Conservation (phyloP, 2,888 invertebrate species). For the Drosophila acutilabella region DNA sequence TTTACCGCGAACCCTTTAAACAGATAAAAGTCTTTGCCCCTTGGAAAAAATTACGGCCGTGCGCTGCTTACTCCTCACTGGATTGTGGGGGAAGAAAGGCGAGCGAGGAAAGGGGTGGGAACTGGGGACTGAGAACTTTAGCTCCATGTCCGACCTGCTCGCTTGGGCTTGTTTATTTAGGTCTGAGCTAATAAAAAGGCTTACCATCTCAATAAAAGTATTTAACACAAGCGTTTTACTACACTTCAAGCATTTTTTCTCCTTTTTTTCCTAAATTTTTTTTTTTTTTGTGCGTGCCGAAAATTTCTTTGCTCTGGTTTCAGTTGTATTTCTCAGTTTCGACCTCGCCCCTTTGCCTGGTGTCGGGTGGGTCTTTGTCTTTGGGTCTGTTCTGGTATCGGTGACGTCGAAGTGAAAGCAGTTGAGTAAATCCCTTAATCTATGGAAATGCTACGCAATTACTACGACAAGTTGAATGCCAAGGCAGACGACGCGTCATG, state of each 20-base stretch:
- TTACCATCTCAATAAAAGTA: slow-evolving; percentile 85
- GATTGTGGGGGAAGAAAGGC: background rate
- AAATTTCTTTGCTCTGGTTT: slow-evolving; percentile 59
- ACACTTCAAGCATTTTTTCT: slow-evolving; percentile 75
- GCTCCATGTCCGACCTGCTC: slow-evolving; percentile 51
- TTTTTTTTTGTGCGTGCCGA: slow-evolving; percentile 46
- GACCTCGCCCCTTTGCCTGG: slow-evolving; percentile 12
- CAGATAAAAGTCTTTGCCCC: slow-evolving; percentile 62
- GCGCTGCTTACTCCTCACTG: background rate
- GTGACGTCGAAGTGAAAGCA: slow-evolving; percentile 61
- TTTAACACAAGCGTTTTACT: slow-evolving; percentile 84
- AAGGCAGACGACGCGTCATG: slow-evolving; percentile 58
- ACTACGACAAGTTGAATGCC: slow-evolving; percentile 77
- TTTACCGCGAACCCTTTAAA: slow-evolving; percentile 52
- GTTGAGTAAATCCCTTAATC: slow-evolving; percentile 83
- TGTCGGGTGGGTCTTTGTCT: slow-evolving; percentile 37
- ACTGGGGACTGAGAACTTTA: background rate
- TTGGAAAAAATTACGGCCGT: background rate
- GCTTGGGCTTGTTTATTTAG: slow-evolving; percentile 74
- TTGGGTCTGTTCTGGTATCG: slow-evolving; percentile 53
- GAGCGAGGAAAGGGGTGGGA: no score
- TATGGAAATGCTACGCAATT: slow-evolving; percentile 84
- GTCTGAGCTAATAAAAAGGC: slow-evolving; percentile 83
- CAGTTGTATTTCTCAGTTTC: slow-evolving; percentile 36
- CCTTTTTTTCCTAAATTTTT: slow-evolving; percentile 7